phyloP scores from a whole-genome alignment of 2,888 invertebrate genomes.

The Aplocera efformata region DNA sequence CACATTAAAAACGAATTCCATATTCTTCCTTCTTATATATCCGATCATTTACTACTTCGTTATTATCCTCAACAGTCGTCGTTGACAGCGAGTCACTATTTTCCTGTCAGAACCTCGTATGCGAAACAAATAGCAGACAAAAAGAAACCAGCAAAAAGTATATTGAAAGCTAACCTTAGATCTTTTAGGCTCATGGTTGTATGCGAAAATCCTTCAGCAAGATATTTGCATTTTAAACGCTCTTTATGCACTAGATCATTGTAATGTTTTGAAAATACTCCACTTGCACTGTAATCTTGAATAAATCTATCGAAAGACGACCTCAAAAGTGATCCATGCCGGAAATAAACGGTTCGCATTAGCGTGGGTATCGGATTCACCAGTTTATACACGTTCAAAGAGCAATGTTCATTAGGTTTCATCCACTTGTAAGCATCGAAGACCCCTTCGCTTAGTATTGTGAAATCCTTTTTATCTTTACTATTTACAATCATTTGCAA shows the following conservation, averaged over 20 bases:
- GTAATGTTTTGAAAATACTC: conserved; percentile 28
- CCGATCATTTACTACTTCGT: no score
- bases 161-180: conserved; percentile 26
- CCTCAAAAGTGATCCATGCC: conserved; percentile 39
- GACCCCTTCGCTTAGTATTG: conserved; percentile 25
- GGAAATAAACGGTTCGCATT: conserved; percentile 35
- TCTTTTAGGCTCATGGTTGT: conserved; percentile 23
- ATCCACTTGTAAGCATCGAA: conserved; percentile 28
- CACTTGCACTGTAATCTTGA: conserved; percentile 19
- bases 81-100: not conserved
- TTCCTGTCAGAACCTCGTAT: conserved; percentile 20
- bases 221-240: conserved; percentile 29
- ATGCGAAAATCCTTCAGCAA: not conserved
- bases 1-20: no score
- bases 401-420: conserved; percentile 30
- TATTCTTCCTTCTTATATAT: no score
- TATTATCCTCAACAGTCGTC: no score
- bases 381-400: conserved; percentile 27
- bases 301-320: conserved; percentile 20
- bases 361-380: conserved; percentile 23
- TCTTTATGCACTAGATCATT: conserved; percentile 22
- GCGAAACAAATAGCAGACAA: conserved; percentile 34
- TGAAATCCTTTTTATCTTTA: conserved; percentile 27
- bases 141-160: conserved; percentile 34
- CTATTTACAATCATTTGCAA: conserved; percentile 25